Evolutionary conservation across 2,888 invertebrate genomes (phyloP), one percentile per base, ranked within the genome.

Genomic region (Tridacna crocea): DNA sequence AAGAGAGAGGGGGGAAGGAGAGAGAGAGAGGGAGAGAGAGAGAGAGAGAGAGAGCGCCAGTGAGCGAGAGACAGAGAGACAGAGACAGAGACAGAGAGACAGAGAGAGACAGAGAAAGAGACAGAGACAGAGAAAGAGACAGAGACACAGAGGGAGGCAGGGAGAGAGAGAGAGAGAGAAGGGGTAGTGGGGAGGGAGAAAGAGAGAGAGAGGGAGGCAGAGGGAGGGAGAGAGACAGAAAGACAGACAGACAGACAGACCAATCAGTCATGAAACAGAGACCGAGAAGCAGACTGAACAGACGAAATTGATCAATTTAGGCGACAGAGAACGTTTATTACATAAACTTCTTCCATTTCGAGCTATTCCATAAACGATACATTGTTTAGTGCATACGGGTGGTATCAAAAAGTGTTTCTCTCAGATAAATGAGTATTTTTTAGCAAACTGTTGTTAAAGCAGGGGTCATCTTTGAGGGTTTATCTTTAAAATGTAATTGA

Each of bases 51-150:
- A 51, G 51, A 51, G 51, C 11, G 51, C 3, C 6, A 55, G 61
- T 10, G 61, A 61, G 61, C 48, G 51, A 72, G 48, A 72, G 72
- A 80, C 55, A 72, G 63, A 55, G 61, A 61, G 61, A 61, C 2
- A 72, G 51, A 72, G 48, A 72, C 51, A 36, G 19, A 55, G 55
- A 19, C 6, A 55, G 55, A 55, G 55, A 55, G 55, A 55, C 2
- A 55, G 55, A 55, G 55, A 55, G 55, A 55, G 36, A 36, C 3
- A 36, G 19, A 55, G 55, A 19, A 11, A 55, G 55, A 55, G 55
- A 55, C 6, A 55, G 19, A 55, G 55, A 55, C 6, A 55, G 55
- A 55, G 36, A 36, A 8, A 55, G 55, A 19, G 55, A 55, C 6
- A 55, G 55, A 55, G 55, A 55, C 2, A 55, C 6, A 55, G 55